phyloP scores from a whole-genome alignment of 2,888 invertebrate species.

The Philereme vetulata region DNA sequence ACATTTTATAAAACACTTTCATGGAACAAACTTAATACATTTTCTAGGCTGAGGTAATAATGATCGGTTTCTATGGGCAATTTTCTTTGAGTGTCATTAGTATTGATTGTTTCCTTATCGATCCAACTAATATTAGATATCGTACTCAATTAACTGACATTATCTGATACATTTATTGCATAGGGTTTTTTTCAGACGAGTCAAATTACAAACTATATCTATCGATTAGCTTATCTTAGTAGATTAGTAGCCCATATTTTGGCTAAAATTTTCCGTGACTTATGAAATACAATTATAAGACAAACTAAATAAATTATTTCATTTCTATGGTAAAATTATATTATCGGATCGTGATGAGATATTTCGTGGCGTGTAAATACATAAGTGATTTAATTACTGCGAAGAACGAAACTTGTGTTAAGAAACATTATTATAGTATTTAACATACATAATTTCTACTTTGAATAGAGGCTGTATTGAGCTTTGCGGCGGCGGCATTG shows the following conservation, averaged over 20 bases:
- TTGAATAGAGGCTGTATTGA: conserved; percentile 4
- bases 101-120: conserved; percentile 26
- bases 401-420: neutral
- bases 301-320: too few relatives aligned
- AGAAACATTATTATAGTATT: neutral
- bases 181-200: too few relatives aligned
- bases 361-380: too few relatives aligned
- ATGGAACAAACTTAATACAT: conserved; percentile 1
- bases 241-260: too few relatives aligned
- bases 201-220: too few relatives aligned
- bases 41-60: conserved; percentile 4
- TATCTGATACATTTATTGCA: neutral
- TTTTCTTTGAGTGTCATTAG: conserved; percentile 7
- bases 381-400: too few relatives aligned
- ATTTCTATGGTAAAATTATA: too few relatives aligned
- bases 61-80: conserved; percentile 2
- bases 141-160: neutral
- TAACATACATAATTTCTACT: too few relatives aligned
- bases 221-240: too few relatives aligned
- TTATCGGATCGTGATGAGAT: too few relatives aligned
- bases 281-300: too few relatives aligned
- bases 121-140: neutral
- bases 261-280: too few relatives aligned
- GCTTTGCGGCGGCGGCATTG: conserved; percentile 27
- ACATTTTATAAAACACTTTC: neutral